These are phyloP conservation scores for Todiramphus saurophagus DNA, from an alignment of 2,113 vertebrate genomes.

Conservation along the genomic window DNA sequence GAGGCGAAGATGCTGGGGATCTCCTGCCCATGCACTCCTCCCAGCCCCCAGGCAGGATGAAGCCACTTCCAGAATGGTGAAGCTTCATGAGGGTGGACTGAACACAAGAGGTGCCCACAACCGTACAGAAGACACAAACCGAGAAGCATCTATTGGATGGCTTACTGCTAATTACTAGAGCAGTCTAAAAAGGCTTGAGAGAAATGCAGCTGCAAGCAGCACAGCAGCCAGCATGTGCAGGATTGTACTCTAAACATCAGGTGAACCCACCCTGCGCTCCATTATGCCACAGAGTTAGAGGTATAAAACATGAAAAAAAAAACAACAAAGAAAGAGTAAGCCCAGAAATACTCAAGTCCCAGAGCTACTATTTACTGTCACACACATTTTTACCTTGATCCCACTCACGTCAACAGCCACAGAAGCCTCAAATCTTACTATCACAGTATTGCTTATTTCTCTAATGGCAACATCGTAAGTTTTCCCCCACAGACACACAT, in stretches of 20 bases:
- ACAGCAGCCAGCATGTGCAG: background rate
- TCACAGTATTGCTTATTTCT: background rate
- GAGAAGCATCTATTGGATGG: background rate
- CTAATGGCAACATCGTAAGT: background rate
- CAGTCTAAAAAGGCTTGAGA: background rate
- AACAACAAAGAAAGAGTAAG: background rate
- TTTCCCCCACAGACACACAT: background rate
- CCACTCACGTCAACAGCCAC: accelerated
- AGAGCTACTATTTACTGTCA: background rate
- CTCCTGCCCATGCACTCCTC: background rate
- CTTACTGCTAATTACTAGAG: background rate
- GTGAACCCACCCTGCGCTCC: background rate
- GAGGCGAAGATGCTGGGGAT: background rate
- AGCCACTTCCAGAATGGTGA: background rate
- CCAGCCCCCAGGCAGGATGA: background rate
- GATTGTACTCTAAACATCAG: background rate
- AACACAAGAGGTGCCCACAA: background rate
- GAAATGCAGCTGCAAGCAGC: background rate
- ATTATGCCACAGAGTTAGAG: background rate
- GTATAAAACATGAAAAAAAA: background rate
- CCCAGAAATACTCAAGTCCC: background rate
- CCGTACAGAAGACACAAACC: background rate
- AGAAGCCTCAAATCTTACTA: background rate
- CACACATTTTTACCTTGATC: background rate
- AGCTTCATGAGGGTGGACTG: background rate